Percentiles rank a stretch among this genome's conserved stretches.
These are phyloP conservation scores for Drosophila prostipennis DNA, from an alignment of 2,888 invertebrate species.

Conservation along the genomic window DNA sequence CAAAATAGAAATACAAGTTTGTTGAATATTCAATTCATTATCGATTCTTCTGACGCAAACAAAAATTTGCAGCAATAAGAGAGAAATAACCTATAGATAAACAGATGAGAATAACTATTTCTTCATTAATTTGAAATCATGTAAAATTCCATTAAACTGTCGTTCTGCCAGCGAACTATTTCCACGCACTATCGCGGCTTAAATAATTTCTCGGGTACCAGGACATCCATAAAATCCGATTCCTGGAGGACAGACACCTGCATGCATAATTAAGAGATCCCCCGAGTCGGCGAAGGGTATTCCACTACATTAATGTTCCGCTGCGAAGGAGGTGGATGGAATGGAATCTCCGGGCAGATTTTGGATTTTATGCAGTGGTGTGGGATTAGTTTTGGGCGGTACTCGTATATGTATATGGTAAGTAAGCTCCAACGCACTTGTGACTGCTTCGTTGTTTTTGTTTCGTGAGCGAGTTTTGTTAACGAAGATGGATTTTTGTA, in stretches of 20 bases:
- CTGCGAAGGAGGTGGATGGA: constrained; percentile 10
- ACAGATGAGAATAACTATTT: not conserved
- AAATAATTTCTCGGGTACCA: constrained; percentile 7
- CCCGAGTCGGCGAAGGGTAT: constrained; percentile 34
- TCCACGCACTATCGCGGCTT: not conserved
- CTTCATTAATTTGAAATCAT: not conserved
- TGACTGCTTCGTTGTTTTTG: constrained; percentile 45
- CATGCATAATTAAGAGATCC: constrained; percentile 48
- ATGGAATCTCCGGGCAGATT: constrained; percentile 41
- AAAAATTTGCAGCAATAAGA: not conserved
- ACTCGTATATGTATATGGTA: constrained; percentile 12
- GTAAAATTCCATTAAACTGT: not conserved
- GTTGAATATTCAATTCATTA: constrained; percentile 16
- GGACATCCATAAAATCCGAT: constrained; percentile 20
- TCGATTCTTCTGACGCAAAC: not conserved
- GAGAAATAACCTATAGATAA: not conserved
- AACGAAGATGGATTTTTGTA: constrained; percentile 72
- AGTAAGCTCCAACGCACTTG: constrained; percentile 62
- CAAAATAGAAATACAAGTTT: not conserved
- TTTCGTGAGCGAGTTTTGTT: constrained; percentile 63
- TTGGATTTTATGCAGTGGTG: constrained; percentile 15
- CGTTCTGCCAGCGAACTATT: not conserved
- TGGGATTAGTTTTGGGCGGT: constrained; percentile 33
- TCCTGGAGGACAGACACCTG: constrained; percentile 23
- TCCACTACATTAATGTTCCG: constrained; percentile 36